Evolutionary conservation across 1,140 invertebrate species (phyloP).

Genomic region (Oryctes rhinoceros): DNA sequence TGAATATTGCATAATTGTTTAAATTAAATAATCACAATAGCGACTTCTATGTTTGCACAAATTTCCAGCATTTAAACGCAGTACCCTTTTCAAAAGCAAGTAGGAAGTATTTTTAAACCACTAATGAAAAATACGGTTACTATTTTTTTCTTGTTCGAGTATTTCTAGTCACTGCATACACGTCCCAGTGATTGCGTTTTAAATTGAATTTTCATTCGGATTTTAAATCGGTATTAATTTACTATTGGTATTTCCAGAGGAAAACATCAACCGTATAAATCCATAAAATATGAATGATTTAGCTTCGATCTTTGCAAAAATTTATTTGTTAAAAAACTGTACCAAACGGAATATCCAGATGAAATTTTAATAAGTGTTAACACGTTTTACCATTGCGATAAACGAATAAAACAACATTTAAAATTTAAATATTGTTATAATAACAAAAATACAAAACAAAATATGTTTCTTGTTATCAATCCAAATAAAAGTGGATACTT

Average conservation of each 20-base stretch:
- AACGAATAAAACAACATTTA: too few species aligned
- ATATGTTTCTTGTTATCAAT: too few species aligned
- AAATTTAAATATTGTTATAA: too few species aligned
- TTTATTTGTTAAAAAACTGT: background rate
- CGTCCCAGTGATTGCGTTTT: background rate
- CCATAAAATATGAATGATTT: background rate
- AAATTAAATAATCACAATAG: background rate
- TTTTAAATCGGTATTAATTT: background rate
- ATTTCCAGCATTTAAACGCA: too few species aligned
- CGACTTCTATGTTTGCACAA: too few species aligned
- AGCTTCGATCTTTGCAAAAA: background rate
- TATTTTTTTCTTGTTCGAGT: background rate
- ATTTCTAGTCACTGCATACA: background rate
- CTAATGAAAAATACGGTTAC: background rate
- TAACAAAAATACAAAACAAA: too few species aligned
- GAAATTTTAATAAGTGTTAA: too few species aligned
- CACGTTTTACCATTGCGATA: too few species aligned
- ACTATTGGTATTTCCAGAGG: background rate
- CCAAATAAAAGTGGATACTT: too few species aligned
- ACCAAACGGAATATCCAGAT: background rate
- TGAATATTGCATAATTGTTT: background rate
- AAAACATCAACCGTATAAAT: background rate
- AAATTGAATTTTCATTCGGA: background rate
- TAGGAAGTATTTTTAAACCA: background rate
- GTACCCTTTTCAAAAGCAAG: too few species aligned